Evolutionary conservation across 2,797 vertebrate genomes (phyloP), one percentile per base, ranked within the genome.

Genomic region (Xerus rutilus): DNA sequence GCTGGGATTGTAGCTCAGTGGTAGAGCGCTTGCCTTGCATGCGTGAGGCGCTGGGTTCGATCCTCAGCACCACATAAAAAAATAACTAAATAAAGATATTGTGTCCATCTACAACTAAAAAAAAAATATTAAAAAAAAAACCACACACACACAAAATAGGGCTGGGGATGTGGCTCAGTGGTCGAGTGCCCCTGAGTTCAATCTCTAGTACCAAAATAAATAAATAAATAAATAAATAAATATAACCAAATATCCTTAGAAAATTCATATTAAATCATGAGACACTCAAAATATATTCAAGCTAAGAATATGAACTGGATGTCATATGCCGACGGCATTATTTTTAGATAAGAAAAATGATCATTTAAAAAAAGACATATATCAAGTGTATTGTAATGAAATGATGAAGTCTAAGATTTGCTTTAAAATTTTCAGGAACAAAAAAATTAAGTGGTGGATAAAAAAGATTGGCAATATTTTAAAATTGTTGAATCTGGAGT

Each of bases 271-370:
- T 67, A 92, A 76, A n/a, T 7, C 17, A 79, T 8, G 30, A 86
- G 81, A 45, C 45, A 93, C 7, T 32, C 62, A 84, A 72, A 95
- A 85, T 79, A n/a, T 35, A 30, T 89, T 84, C 11, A 93, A 86
- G 59, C 30, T 67, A 76, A 95, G 28, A 81, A 77, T 28, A 87
- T 43, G 35, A 25, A 83, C 18, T 65, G 1, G 35, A 32, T 67
- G 8, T 62, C 76, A 62, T 45, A 91, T n/a, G 54, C 45, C 32
- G 81, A 62, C 45, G 45, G 54, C 39, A 64, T 35, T 59, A 28
- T 32, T 74, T 52, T 88, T 92, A 88, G 39, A 30, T 23, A 88
- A 95, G 52, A 70, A 94, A 77, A 92, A 74, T 23, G 15, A 81
- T 3, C 1, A 88, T 73, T 72, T 20, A n/a, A 0, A 74, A 64